phyloP scores from a whole-genome alignment of 53 echinoderm and acorn worm species.

The Apostichopus leukothele region DNA sequence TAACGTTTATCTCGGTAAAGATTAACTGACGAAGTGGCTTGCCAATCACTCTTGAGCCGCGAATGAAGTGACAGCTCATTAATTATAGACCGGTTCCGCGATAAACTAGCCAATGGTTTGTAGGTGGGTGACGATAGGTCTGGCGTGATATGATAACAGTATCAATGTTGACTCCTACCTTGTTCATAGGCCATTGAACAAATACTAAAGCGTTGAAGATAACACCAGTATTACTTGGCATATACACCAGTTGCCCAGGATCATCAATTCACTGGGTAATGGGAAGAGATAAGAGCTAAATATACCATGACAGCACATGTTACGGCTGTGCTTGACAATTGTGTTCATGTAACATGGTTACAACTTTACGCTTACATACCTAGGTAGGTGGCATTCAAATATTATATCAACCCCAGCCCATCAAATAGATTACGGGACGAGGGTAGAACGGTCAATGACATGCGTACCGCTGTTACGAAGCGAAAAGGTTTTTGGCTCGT shows the following conservation, averaged over 20 bases:
- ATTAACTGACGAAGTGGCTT: slow-evolving; percentile 29
- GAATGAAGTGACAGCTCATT: slow-evolving; percentile 33
- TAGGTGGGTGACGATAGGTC: slow-evolving; percentile 41
- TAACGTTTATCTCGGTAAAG: slow-evolving; percentile 1
- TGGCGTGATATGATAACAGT: slow-evolving; percentile 40
- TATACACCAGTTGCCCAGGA: not conserved
- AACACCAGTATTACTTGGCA: slow-evolving; percentile 3
- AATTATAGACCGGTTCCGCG: slow-evolving; percentile 33
- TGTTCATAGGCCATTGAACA: slow-evolving; percentile 36
- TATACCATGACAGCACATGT: too few relatives aligned
- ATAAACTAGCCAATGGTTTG: slow-evolving; percentile 40
- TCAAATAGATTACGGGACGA: not conserved
- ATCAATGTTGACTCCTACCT: slow-evolving; percentile 41
- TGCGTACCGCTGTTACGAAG: not conserved
- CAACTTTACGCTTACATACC: not conserved
- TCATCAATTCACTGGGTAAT: not conserved
- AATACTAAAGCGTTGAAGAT: slow-evolving; percentile 16
- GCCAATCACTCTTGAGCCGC: slow-evolving; percentile 38
- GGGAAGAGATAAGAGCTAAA: too few relatives aligned
- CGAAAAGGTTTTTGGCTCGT: too few relatives aligned
- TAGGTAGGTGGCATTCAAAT: slow-evolving; percentile 1
- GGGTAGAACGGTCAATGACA: not conserved
- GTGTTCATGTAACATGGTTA: too few relatives aligned
- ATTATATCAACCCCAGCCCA: not conserved
- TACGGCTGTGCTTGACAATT: too few relatives aligned